phyloP scores from a whole-genome alignment of 2,113 vertebrate genomes.

The Corvus moneduloides region DNA sequence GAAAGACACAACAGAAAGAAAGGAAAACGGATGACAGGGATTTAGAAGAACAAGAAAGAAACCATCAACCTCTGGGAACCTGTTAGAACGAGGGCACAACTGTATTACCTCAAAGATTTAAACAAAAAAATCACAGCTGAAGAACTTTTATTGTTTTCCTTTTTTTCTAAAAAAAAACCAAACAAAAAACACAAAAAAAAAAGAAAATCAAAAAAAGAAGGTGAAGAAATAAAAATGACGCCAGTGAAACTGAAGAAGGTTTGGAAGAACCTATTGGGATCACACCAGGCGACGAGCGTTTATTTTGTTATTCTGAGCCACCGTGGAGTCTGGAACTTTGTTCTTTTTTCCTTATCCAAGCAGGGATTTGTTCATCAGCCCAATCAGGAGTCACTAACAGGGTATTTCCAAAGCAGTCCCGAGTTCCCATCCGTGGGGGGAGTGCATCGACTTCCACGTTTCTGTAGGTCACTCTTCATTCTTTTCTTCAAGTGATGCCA shows the following conservation, averaged over 20 bases:
- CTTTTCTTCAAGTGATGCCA: slow-evolving; percentile 44
- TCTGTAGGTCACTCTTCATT: not conserved
- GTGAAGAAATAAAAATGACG: slow-evolving; percentile 3
- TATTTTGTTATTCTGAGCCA: slow-evolving; percentile 65
- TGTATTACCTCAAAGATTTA: slow-evolving; percentile 72
- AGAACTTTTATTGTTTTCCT: slow-evolving; percentile 64
- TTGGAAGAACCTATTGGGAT: slow-evolving; percentile 27
- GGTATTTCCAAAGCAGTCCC: slow-evolving; percentile 58
- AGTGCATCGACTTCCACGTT: not conserved
- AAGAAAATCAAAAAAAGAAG: not conserved
- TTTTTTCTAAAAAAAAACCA: slow-evolving; percentile 38
- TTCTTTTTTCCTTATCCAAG: slow-evolving; percentile 51
- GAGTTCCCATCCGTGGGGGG: slow-evolving; percentile 5
- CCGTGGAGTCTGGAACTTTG: slow-evolving; percentile 43
- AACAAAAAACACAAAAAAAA: not conserved
- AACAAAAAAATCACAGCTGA: slow-evolving; percentile 53
- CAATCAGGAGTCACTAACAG: slow-evolving; percentile 68
- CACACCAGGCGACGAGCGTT: not conserved
- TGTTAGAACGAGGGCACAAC: slow-evolving; percentile 75
- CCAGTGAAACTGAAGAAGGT: slow-evolving; percentile 53
- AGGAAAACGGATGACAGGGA: slow-evolving; percentile 43
- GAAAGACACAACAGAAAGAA: slow-evolving; percentile 22
- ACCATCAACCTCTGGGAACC: slow-evolving; percentile 70
- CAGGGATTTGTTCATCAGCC: slow-evolving; percentile 64
- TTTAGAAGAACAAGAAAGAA: not conserved